These are phyloP conservation scores for Macroramphosus scolopax DNA, from an alignment of 2,797 vertebrate genomes.

Conservation along the genomic window DNA sequence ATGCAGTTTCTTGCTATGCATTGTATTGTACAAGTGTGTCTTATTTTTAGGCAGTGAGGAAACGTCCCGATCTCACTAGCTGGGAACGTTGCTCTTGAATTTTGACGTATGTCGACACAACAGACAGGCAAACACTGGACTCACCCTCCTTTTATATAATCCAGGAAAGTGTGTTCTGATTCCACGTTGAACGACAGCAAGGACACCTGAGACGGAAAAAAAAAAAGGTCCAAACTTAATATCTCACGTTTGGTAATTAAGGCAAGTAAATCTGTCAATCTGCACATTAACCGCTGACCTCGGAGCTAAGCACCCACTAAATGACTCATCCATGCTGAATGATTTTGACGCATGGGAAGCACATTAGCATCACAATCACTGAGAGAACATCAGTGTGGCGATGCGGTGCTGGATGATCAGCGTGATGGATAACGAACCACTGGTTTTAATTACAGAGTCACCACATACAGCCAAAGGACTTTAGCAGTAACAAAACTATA, in stretches of 20 bases:
- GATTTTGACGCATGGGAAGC: conserved; percentile 8
- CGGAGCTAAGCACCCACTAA: conserved; percentile 43
- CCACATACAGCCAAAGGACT: conserved; percentile 31
- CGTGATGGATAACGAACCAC: conserved; percentile 59
- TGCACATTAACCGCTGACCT: conserved; percentile 52
- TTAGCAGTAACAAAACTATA: conserved; percentile 40
- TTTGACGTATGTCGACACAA: not conserved
- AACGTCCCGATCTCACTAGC: too few relatives aligned
- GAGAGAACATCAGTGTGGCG: conserved; percentile 20
- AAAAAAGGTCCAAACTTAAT: conserved; percentile 38
- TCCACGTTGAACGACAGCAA: conserved; percentile 90
- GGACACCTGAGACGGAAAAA: conserved; percentile 81
- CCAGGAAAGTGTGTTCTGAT: conserved; percentile 92
- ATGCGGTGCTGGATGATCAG: conserved; percentile 41
- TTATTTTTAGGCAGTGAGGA: too few relatives aligned
- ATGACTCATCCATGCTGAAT: conserved; percentile 38
- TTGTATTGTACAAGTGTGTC: too few relatives aligned
- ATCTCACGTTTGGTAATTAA: conserved; percentile 30
- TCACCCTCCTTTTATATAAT: conserved; percentile 98
- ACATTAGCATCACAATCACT: conserved; percentile 57
- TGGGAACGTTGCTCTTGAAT: too few relatives aligned
- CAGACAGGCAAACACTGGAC: conserved; percentile 43
- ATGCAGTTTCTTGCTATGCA: too few relatives aligned
- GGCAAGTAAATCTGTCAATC: conserved; percentile 27
- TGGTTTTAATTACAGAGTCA: conserved; percentile 65